These are phyloP conservation scores for Phymastichus coffea DNA, from an alignment of 1,140 invertebrate genomes.

Conservation along the genomic window DNA sequence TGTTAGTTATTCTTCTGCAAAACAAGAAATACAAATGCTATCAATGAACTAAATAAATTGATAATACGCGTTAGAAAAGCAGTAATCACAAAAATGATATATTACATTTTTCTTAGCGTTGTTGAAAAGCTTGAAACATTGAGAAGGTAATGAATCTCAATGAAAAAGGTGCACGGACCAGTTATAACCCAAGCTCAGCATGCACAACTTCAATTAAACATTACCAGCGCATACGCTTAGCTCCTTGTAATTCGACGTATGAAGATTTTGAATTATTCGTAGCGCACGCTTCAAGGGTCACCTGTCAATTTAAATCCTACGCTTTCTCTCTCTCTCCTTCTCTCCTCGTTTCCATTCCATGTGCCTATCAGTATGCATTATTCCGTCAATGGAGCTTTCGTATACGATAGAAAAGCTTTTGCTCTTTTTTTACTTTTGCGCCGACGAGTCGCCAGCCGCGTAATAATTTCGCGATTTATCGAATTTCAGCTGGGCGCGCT, in stretches of 20 bases:
- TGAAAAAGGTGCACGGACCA: no score
- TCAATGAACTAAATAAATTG: no score
- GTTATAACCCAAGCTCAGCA: no score
- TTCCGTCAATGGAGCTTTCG: slow-evolving; percentile 8
- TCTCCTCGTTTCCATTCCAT: no score
- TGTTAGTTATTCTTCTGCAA: no score
- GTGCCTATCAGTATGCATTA: slow-evolving; percentile 14
- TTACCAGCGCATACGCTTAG: background rate
- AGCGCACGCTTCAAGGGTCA: background rate
- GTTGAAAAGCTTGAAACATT: no score
- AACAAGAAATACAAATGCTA: no score
- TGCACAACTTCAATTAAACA: no score
- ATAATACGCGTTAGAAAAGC: no score
- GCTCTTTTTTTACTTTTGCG: background rate
- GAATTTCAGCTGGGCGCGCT: background rate
- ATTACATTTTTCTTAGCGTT: no score
- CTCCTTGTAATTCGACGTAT: slow-evolving; percentile 15
- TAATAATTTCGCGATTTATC: slow-evolving; percentile 11
- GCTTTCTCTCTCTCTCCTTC: background rate
- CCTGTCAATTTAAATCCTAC: slow-evolving; percentile 16
- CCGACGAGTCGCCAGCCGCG: background rate
- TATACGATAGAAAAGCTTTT: background rate
- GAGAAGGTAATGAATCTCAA: no score
- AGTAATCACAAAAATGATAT: no score
- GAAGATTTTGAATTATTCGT: slow-evolving; percentile 25